Evolutionary conservation across 2,797 vertebrate genomes (phyloP).

Genomic region (Lagorchestes hirsutus): DNA sequence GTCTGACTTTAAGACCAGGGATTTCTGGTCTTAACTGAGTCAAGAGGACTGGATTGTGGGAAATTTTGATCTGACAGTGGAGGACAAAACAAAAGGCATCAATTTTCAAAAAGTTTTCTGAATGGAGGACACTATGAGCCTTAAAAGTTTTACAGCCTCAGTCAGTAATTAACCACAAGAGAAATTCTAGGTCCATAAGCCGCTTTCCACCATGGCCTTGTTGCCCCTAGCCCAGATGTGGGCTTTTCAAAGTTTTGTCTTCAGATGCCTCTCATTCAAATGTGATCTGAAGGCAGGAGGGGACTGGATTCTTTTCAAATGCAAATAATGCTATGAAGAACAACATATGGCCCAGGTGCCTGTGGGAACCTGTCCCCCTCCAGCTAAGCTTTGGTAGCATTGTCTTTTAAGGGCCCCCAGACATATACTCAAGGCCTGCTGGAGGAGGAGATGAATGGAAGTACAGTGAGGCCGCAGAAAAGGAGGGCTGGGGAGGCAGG

Average conservation of each 20-base stretch:
- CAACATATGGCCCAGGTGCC: slow-evolving; percentile 46
- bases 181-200: background rate
- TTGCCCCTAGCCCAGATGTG: slow-evolving; percentile 50
- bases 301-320: slow-evolving; percentile 65
- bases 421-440: background rate
- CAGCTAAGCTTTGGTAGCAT: slow-evolving; percentile 22
- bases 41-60: background rate
- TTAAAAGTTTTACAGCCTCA: background rate
- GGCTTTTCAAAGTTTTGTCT: slow-evolving; percentile 57
- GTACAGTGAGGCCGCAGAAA: background rate
- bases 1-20: background rate
- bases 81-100: background rate
- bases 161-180: background rate
- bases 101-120: slow-evolving; percentile 10
- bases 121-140: background rate
- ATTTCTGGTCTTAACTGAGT: background rate
- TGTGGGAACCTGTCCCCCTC: slow-evolving; percentile 42
- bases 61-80: background rate
- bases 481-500: background rate
- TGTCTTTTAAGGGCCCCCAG: background rate
- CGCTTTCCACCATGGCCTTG: background rate
- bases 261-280: slow-evolving; percentile 51
- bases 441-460: background rate
- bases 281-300: slow-evolving; percentile 9
- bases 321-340: slow-evolving; percentile 62